Evolutionary conservation across 2,888 invertebrate species (phyloP).

Genomic region (Drosophila kokeensis): DNA sequence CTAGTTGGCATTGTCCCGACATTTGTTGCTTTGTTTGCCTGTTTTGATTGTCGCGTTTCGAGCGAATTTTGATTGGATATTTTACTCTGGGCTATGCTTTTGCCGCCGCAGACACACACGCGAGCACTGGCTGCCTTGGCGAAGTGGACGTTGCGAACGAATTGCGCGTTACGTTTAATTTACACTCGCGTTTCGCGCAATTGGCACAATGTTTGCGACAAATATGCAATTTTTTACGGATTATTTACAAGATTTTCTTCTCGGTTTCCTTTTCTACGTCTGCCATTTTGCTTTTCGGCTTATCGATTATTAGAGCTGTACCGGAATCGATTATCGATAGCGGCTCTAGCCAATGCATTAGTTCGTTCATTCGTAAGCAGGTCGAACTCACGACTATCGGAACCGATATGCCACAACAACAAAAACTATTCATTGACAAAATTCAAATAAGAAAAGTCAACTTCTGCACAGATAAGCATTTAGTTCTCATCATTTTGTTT

Average conservation of each 20-base stretch:
- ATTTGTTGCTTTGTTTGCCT: conserved; percentile 61
- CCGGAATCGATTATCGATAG: conserved; percentile 60
- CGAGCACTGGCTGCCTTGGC: conserved; percentile 52
- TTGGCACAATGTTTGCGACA: conserved; percentile 67
- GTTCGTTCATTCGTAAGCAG: conserved; percentile 10
- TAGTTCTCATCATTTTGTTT: conserved; percentile 1
- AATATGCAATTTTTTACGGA: conserved; percentile 75
- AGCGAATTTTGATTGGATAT: conserved; percentile 74
- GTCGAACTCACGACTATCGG: conserved; percentile 15
- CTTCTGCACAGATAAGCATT: conserved; percentile 1
- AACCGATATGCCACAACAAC: conserved; percentile 16
- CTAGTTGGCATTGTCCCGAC: conserved; percentile 50
- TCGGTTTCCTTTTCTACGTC: conserved; percentile 67
- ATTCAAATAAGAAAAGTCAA: neutral
- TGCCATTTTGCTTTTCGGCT: conserved; percentile 66
- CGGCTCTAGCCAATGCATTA: conserved; percentile 11
- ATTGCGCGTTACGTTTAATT: conserved; percentile 37
- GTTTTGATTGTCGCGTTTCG: conserved; percentile 66
- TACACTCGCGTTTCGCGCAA: conserved; percentile 68
- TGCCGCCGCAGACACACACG: conserved; percentile 82
- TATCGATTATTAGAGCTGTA: conserved; percentile 67
- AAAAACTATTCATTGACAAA: neutral
- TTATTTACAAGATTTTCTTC: conserved; percentile 78
- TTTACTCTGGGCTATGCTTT: conserved; percentile 80
- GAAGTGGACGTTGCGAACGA: conserved; percentile 29